Evolutionary conservation across 1,140 invertebrate genomes (phyloP), one percentile per base, ranked within the genome.

Genomic region (Calliopsis andreniformis): DNA sequence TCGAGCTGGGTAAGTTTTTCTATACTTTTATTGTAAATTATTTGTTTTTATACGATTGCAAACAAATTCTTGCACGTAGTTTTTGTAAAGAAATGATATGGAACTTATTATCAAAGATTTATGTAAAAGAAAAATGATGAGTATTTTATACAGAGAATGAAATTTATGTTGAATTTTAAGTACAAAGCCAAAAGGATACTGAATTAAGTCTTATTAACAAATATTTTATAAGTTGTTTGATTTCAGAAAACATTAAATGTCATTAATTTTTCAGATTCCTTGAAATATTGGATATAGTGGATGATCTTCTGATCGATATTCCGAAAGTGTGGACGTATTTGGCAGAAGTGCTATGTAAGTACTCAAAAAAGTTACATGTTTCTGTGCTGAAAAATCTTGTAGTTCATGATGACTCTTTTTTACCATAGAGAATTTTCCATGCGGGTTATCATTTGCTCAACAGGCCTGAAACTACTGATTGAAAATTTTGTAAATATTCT

Each of bases 321-420:
- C 96, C 96, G n/a, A 94, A 94, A 82, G 91, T 96, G 49, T 96
- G 94, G 94, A 89, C 92, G 42, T 96, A 96, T 85, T 89, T 96
- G 82, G 94, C 94, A 12, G 94, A 96, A 89, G 92, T 95, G 85
- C 84, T 94, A 80, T 90, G 94, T 94, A 93, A 92, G 90, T 86
- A 49, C 79, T 64, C 55, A 67, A 62, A 32, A 56, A 64, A 14
- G 10, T 28, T 71, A 56, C 28, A 45, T 20, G 43, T 62, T 25
- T 42, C 58, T 56, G 8, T 68, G 25, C 51, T 63, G 28, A 20
- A 45, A 30, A 28, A 58, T 77, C 35, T 39, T 8, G 58, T 58
- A 70, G n/a, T n/a, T n/a, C 16, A 77, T 88, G 87, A 91, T 91
- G 88, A 89, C 68, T 28, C 85, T 76, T 49, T 66, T 85, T 79